Conservation (phyloP, 2,113 vertebrate genomes). For the Malurus elegans region DNA sequence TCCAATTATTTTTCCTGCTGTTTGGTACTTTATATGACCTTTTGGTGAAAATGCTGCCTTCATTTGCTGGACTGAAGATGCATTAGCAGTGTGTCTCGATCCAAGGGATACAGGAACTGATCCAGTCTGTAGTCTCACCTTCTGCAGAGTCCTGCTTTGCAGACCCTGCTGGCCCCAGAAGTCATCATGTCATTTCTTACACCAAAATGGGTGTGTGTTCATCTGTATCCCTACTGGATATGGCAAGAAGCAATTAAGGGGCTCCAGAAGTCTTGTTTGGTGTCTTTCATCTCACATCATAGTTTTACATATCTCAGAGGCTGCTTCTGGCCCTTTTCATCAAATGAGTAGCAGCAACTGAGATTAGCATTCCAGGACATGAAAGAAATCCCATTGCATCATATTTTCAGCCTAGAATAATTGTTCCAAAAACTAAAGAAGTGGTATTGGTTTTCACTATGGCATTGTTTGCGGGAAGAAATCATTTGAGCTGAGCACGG, state of each 20-base stretch:
- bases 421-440: background rate
- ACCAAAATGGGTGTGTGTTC: background rate
- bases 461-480: background rate
- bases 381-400: background rate
- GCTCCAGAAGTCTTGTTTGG: background rate
- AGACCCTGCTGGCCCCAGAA: background rate
- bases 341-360: background rate
- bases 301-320: background rate
- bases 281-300: background rate
- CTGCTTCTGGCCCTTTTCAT: background rate
- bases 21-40: background rate
- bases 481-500: constrained; percentile 21
- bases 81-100: background rate
- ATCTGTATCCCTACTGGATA: background rate
- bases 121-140: background rate
- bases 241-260: background rate
- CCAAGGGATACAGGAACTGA: background rate
- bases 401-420: constrained; percentile 13
- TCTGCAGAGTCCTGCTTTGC: background rate
- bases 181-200: background rate
- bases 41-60: background rate
- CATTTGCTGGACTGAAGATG: background rate
- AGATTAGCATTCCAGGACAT: background rate
- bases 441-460: background rate
- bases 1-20: background rate